A percentile compares a stretch with the other conserved stretches of the same genome.
These are phyloP conservation scores for Merluccius polli DNA, from an alignment of 2,797 vertebrate genomes.

Conservation along the genomic window DNA sequence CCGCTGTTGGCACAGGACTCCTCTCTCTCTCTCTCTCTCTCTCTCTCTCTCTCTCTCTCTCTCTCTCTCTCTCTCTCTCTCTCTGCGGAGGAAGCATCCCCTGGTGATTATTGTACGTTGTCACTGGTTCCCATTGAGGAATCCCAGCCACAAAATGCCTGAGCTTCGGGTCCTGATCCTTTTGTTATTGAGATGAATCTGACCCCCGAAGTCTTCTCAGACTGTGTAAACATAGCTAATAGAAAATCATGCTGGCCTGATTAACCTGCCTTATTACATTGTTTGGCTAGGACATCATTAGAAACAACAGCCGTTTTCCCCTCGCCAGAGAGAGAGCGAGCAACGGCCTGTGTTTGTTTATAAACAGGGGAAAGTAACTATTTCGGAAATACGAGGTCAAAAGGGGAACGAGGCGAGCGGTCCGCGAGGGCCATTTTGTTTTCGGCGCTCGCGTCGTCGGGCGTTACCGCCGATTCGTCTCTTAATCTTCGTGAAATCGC, in stretches of 20 bases:
- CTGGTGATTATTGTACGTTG: conserved; percentile 29
- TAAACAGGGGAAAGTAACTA: conserved; percentile 7
- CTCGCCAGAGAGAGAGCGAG: neutral
- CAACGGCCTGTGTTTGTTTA: neutral
- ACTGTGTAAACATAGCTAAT: conserved; percentile 65
- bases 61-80: conserved; percentile 15
- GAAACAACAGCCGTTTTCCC: conserved; percentile 3
- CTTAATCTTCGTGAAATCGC: neutral
- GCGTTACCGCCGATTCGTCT: neutral
- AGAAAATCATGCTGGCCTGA: conserved; percentile 53
- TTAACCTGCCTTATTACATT: conserved; percentile 61
- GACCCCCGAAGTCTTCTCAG: conserved; percentile 53
- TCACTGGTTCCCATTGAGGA: conserved; percentile 29
- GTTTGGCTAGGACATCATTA: conserved; percentile 65
- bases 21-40: too few species aligned
- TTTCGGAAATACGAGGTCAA: neutral
- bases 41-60: too few species aligned
- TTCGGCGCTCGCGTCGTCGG: neutral
- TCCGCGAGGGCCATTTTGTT: neutral
- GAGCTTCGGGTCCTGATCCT: conserved; percentile 49
- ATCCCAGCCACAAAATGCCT: conserved; percentile 47
- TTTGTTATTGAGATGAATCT: conserved; percentile 65
- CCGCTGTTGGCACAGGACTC: neutral
- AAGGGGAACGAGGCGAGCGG: neutral
- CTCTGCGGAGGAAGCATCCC: conserved; percentile 23